phyloP scores from a whole-genome alignment of 2,113 vertebrate genomes.

The Porphyrio hochstetteri region DNA sequence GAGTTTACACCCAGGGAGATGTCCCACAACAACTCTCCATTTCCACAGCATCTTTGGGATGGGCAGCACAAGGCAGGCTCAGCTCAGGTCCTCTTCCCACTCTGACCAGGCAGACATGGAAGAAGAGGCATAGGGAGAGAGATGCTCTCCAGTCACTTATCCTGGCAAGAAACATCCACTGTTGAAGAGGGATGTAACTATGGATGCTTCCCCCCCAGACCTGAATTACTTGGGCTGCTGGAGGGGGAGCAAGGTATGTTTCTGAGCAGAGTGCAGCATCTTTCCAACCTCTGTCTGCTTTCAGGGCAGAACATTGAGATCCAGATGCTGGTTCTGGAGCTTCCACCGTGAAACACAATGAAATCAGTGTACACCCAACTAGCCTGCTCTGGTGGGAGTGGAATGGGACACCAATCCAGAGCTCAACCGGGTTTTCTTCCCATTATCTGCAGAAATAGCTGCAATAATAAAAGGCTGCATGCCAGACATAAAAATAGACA shows the following conservation, averaged over 20 bases:
- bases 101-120: rapidly evolving
- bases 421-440: rapidly evolving
- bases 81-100: not conserved
- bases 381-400: not conserved
- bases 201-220: not conserved
- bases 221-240: not conserved
- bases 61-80: not conserved
- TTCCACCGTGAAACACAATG: not conserved
- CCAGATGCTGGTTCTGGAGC: not conserved
- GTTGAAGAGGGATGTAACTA: too few species aligned
- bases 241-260: not conserved
- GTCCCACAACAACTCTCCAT: not conserved
- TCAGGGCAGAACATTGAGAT: not conserved
- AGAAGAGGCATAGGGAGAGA: not conserved
- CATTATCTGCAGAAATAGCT: not conserved
- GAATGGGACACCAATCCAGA: not conserved
- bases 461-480: not conserved
- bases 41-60: rapidly evolving
- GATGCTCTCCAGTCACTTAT: not conserved
- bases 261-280: not conserved
- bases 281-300: not conserved
- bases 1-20: not conserved
- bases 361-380: not conserved
- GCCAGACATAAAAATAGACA: not conserved
- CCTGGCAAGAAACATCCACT: not conserved